phyloP scores from a whole-genome alignment of 1,140 invertebrate species.

The Galleria mellonella region DNA sequence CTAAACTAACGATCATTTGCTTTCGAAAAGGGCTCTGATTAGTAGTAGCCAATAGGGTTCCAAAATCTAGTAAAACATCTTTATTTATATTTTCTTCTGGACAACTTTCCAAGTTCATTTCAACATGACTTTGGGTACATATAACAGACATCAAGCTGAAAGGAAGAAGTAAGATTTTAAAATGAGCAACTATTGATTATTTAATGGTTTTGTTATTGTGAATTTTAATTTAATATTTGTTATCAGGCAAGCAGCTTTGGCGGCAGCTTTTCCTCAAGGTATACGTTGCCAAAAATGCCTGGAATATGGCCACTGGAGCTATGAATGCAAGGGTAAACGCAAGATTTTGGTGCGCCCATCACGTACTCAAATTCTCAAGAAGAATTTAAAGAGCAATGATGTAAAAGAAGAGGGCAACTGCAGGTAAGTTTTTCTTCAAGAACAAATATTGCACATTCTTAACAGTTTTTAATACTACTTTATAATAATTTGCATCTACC shows the following conservation, averaged over 20 bases:
- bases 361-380: constrained; percentile 86
- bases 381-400: constrained; percentile 76
- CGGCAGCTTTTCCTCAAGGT: constrained; percentile 78
- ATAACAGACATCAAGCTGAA: constrained; percentile 59
- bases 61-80: too few species aligned
- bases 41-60: too few species aligned
- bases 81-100: too few species aligned
- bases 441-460: background rate
- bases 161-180: constrained; percentile 48
- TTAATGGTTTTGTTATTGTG: too few species aligned
- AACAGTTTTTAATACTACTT: too few species aligned
- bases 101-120: too few species aligned
- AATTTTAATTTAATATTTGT: constrained; percentile 10
- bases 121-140: constrained; percentile 60
- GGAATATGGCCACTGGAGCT: constrained; percentile 94
- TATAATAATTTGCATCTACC: too few species aligned
- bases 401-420: constrained; percentile 50
- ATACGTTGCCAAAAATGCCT: constrained; percentile 93
- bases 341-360: constrained; percentile 90
- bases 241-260: constrained; percentile 71
- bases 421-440: constrained; percentile 37
- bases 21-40: background rate
- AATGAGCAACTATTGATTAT: too few species aligned
- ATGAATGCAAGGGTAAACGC: constrained; percentile 92
- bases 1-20: background rate